Evolutionary conservation across 2,797 vertebrate species (phyloP).

Genomic region (Ctenopoma kingsleyae): DNA sequence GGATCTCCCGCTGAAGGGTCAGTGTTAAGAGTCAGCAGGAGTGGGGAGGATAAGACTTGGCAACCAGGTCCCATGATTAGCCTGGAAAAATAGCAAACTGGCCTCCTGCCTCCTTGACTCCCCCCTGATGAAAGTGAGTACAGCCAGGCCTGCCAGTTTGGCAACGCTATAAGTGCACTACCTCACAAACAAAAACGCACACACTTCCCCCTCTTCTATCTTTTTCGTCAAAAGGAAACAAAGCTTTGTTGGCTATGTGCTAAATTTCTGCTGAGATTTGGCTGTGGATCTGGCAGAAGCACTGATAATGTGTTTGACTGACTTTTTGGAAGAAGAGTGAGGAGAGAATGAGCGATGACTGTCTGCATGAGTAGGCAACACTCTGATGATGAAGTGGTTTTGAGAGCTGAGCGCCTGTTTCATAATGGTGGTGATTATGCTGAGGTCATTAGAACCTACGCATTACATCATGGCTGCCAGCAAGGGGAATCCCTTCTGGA

Average conservation of each 20-base stretch:
- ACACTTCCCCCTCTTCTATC: neutral
- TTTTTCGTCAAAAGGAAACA: slow-evolving; percentile 29
- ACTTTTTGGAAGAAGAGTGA: slow-evolving; percentile 36
- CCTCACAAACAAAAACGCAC: neutral
- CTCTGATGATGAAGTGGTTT: slow-evolving; percentile 70
- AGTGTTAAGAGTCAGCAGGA: slow-evolving; percentile 65
- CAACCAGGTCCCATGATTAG: slow-evolving; percentile 53
- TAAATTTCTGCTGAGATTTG: slow-evolving; percentile 46
- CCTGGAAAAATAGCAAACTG: slow-evolving; percentile 61
- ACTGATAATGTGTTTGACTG: slow-evolving; percentile 36
- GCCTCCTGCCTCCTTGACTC: slow-evolving; percentile 43
- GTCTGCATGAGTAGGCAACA: slow-evolving; percentile 61
- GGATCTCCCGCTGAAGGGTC: slow-evolving; percentile 64
- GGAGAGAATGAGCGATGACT: slow-evolving; percentile 50
- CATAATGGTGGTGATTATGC: slow-evolving; percentile 74
- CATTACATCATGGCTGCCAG: slow-evolving; percentile 72
- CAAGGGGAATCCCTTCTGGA: slow-evolving; percentile 38
- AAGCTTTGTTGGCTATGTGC: slow-evolving; percentile 39
- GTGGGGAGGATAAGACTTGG: slow-evolving; percentile 39
- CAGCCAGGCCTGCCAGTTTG: slow-evolving; percentile 36
- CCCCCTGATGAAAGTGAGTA: slow-evolving; percentile 47
- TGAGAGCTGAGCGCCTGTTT: slow-evolving; percentile 57
- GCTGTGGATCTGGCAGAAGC: slow-evolving; percentile 47
- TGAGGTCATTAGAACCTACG: slow-evolving; percentile 75
- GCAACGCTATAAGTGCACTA: slow-evolving; percentile 29